phyloP scores from a whole-genome alignment of 2,113 vertebrate genomes.

The Varanus salvator region DNA sequence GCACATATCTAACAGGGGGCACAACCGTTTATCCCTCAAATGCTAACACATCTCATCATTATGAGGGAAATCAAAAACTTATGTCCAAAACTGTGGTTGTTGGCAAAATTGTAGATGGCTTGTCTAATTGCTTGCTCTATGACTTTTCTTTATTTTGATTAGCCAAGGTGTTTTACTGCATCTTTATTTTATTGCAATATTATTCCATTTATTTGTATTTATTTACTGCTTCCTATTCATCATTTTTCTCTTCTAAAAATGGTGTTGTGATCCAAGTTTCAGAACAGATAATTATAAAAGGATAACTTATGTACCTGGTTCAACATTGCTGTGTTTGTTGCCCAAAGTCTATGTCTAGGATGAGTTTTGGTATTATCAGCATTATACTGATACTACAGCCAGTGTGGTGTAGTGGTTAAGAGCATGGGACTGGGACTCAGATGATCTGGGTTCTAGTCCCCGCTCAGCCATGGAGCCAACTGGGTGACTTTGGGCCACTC shows the following conservation, averaged over 20 bases:
- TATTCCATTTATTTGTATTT: neutral
- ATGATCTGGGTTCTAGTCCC: no score
- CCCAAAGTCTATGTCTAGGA: neutral
- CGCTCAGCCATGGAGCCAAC: no score
- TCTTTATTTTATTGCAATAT: neutral
- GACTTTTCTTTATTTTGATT: neutral
- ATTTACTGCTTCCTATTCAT: neutral
- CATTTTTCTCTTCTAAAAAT: neutral
- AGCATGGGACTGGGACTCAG: no score
- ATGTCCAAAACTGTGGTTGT: neutral
- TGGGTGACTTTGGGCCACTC: no score
- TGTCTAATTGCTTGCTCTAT: neutral
- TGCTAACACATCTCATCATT: neutral
- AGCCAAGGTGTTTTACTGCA: neutral
- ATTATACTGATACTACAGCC: no score
- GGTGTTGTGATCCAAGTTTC: neutral
- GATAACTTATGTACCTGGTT: neutral
- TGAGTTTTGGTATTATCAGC: neutral
- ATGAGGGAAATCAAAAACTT: neutral
- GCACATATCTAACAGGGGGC: neutral
- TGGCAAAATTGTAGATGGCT: neutral
- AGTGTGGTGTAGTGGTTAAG: no score
- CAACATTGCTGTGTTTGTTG: neutral
- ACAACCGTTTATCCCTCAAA: neutral
- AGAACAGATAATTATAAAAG: neutral